Evolutionary conservation across 1,140 invertebrate genomes (phyloP), one percentile per base, ranked within the genome.

Genomic region (Sitophilus oryzae): DNA sequence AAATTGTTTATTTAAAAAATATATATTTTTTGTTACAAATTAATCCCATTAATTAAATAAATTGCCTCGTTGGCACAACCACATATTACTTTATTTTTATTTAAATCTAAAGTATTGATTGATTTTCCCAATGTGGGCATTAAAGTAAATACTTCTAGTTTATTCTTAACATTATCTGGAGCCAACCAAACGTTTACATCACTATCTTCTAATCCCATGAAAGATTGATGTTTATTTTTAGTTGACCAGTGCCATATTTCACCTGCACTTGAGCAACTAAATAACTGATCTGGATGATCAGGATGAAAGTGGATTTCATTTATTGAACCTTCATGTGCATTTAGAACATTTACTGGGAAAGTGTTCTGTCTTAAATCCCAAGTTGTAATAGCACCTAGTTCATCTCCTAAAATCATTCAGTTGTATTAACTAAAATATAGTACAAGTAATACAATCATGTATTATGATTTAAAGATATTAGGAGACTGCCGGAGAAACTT

Each of bases 311-410:
- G 78, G 52, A 93, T 83, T 74, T 93, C 89, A 38, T 78, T 84
- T 9, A 93, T 82, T 25, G 86, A 73, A 48, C 81, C 83, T 0
- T 79, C 74, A 67, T 93, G 89, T 10, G 87, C 89, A 59, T 82
- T 86, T 1, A 93, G 72, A 52, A 90, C 76, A 1, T 87, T 88
- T 35, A 88, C 82, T 2, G 91, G 89, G 65, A 83, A 88, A 2
- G 82, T 82, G 22, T 89, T 85, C 57, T 90, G 82, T 21, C 91
- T 74, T 52, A 93, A 73, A 73, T 94, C 91, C 91, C 91, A 96
- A 1, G 92, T 82, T n/a, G 88, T 88, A 16, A 93, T 72, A 18
- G 83, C 82, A 1, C 81, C 60, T 16, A 61, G 42, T 48, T 61
- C 60, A 49, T 61, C 60, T 10, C 59, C 59, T 53, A n/a, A n/a